Percentiles rank a stretch among this genome's conserved stretches.
phyloP scores from a whole-genome alignment of 2,888 invertebrate species.

The Heliconius ismenius region DNA sequence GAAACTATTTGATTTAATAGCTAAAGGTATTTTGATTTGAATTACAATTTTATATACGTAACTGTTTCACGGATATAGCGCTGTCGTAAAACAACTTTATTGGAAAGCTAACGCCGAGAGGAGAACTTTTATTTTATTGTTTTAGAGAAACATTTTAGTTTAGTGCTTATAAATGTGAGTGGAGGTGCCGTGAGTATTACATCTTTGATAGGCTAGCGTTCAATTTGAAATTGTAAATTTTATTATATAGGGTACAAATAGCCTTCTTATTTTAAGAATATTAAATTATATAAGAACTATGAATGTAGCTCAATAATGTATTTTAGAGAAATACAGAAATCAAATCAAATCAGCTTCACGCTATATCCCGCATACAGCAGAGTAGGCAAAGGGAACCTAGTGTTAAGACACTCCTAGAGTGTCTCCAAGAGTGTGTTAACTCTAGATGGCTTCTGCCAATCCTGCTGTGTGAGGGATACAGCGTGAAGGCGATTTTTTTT shows the following conservation, averaged over 20 bases:
- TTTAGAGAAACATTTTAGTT: slow-evolving; percentile 14
- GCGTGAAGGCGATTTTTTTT: no score
- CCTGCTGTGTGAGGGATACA: no score
- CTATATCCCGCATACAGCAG: no score
- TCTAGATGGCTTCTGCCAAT: no score
- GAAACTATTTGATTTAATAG: background rate
- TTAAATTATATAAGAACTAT: no score
- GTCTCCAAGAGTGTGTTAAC: no score
- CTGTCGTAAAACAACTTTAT: slow-evolving; percentile 25
- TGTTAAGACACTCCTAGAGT: no score
- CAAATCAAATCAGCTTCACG: no score
- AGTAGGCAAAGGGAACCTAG: no score
- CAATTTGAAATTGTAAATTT: background rate
- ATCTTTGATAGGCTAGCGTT: background rate
- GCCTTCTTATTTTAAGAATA: no score
- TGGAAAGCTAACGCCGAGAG: slow-evolving; percentile 19
- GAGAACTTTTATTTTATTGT: slow-evolving; percentile 21
- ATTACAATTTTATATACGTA: slow-evolving; percentile 7
- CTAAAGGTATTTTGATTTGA: slow-evolving; percentile 14
- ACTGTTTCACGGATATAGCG: background rate
- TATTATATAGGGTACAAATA: background rate
- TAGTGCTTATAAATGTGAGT: slow-evolving; percentile 11
- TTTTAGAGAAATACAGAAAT: background rate
- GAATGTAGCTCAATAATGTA: background rate
- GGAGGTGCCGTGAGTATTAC: background rate